Conservation (phyloP, 2,797 vertebrate genomes). For the Enteromius anoplus region DNA sequence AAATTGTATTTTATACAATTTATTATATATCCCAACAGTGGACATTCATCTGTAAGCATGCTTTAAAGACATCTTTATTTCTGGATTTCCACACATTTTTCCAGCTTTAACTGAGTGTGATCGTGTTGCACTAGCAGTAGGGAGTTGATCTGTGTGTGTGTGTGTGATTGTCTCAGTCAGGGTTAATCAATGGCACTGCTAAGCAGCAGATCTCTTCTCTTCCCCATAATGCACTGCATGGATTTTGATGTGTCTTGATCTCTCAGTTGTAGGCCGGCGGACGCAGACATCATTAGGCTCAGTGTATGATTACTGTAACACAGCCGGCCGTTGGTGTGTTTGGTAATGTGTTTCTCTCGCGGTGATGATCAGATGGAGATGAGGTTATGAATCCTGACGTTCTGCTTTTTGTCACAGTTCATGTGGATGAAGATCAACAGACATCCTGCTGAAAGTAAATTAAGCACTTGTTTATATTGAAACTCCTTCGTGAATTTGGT, state of each 20-base stretch:
- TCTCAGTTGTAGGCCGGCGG: slow-evolving; percentile 54
- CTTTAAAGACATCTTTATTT: background rate
- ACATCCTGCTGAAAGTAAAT: background rate
- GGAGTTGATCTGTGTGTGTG: too few relatives aligned
- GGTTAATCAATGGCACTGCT: slow-evolving; percentile 31
- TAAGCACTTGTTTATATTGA: background rate
- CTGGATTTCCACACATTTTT: background rate
- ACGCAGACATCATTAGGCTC: slow-evolving; percentile 60
- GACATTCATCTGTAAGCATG: background rate
- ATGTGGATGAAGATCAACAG: background rate
- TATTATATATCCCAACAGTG: background rate
- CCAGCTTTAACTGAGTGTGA: background rate
- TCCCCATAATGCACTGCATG: slow-evolving; percentile 59
- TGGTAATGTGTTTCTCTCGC: background rate
- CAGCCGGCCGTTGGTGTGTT: background rate
- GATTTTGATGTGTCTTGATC: slow-evolving; percentile 64
- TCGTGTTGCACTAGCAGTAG: background rate
- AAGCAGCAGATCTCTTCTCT: slow-evolving; percentile 22
- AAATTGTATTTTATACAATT: too few relatives aligned
- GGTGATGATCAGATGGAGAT: background rate
- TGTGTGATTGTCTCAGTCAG: background rate
- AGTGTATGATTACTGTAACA: slow-evolving; percentile 63
- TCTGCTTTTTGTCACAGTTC: background rate
- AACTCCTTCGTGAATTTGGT: background rate
- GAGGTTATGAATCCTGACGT: background rate